phyloP scores from a whole-genome alignment of 1,140 invertebrate species.

The Aphaenogaster floridana region DNA sequence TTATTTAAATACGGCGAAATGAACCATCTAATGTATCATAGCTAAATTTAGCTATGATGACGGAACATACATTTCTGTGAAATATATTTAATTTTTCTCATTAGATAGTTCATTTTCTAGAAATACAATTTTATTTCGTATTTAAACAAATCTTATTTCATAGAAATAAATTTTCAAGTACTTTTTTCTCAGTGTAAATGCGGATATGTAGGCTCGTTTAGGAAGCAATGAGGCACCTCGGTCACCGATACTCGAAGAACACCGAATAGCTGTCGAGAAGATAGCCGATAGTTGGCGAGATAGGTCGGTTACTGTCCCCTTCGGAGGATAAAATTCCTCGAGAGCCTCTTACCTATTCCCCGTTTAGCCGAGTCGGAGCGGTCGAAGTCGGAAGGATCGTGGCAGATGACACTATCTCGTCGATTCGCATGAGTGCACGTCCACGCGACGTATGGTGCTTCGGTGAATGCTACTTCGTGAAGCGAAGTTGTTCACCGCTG shows the following conservation, averaged over 20 bases:
- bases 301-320: constrained; percentile 12
- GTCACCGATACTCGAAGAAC: neutral
- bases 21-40: too few relatives aligned
- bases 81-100: too few relatives aligned
- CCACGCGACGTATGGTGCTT: constrained; percentile 32
- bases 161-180: too few relatives aligned
- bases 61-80: too few relatives aligned
- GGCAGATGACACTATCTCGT: constrained; percentile 52
- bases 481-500: neutral
- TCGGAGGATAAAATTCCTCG: constrained; percentile 36
- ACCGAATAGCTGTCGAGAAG: neutral
- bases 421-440: constrained; percentile 67
- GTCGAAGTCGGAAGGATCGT: constrained; percentile 13
- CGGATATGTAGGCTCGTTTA: neutral
- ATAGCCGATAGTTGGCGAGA: neutral
- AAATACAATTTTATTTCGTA: too few relatives aligned
- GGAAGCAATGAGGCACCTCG: neutral
- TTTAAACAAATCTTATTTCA: too few relatives aligned
- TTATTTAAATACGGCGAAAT: too few relatives aligned
- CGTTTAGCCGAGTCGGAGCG: constrained; percentile 43
- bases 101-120: too few relatives aligned
- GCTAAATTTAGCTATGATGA: too few relatives aligned
- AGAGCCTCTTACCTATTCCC: constrained; percentile 27
- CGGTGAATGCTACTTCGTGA: neutral
- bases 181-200: too few relatives aligned